Base-by-base conservation (phyloP, 2,888 invertebrate genomes). In the Zygothrica quintamaculata region DNA sequence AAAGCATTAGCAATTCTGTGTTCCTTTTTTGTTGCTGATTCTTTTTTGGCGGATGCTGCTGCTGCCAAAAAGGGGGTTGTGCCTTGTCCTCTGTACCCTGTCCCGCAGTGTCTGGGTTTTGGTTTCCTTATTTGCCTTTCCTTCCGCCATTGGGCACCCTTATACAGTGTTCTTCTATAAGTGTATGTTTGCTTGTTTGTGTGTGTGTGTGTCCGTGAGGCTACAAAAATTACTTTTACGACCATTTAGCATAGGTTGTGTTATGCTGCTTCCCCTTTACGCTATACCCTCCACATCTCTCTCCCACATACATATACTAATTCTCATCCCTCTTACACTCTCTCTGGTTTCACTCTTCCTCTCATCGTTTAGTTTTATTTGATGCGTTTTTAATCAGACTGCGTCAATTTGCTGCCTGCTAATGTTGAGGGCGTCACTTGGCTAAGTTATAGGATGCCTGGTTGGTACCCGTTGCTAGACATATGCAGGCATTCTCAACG, bases 301-400 rank as follows among this genome's bases (percentile, higher is more conserved):
- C 39, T 36, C 18, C 13, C 6, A 5, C 16, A 18, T n/a, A n/a
- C n/a, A 39, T 2, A 1, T 39, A 1, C 12, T 6, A 3, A n/a
- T 12, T 12, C 12, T 36, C 15, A 1, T 4, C 34, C 7, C 26
- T 5, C 11, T 18, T 13, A 33, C 36, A 6, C 62, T 47, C 25
- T 22, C 9, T 26, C 34, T 26, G n/a, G n/a, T n/a, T 13, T 39
- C 36, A 6, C 62, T 47, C 25, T 22, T 11, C 22, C 34, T 26
- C 51, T 12, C 43, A 29, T 48, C 71, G 59, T 59, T 75, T 64
- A 29, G 62, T 61, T 70, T 70, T 51, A 75, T 80, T 78, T 79
- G 77, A 78, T 79, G 80, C 65, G 78, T 80, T 80, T 82, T 77
- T 80, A 79, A 77, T 77, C 77, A 81, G 74, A 70, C 75, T 75